Evolutionary conservation across 2,113 vertebrate species (phyloP), one percentile per base, ranked within the genome.

Genomic region (Myocastor coypus): DNA sequence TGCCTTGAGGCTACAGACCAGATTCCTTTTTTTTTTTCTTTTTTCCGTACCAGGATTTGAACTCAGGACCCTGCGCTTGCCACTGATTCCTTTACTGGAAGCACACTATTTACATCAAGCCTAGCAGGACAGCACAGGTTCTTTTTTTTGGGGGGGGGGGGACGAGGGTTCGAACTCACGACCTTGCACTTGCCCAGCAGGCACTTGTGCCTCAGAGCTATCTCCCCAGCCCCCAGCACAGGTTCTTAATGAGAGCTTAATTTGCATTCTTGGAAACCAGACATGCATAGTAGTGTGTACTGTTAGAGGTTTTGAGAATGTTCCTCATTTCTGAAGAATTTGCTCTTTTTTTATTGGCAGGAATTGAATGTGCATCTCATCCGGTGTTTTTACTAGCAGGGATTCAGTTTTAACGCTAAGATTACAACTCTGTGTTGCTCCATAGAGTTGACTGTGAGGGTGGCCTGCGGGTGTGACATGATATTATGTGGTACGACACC

Each of bases 321-420:
- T 20, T 8, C 28, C 6, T 52, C 40, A 3, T 24, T 93, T 66
- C n/a, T 42, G 8, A 22, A 16, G 75, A 78, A 40, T 66, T 37
- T 61, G 26, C 5, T 50, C 7, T 26, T 40, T 42, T 75, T 75
- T 75, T 75, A 26, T 42, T 75, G 26, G 22, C 71, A 75, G 22
- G 10, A 9, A 55, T 1, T 52, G 50, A 77, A 50, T 14, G 20
- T 9, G 22, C 9, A 2, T 71, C 59, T 55, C 63, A 77, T 57
- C 26, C 9, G 1, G 34, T 52, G 40, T 86, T 20, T n/a, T 37
- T 19, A 0, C 30, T 34, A 69, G 46, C n/a, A 46, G 19, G 50
- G 63, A 30, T 86, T 69, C 59, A 88, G n/a, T 32, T 84, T 64
- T n/a, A 81, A 71, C 89, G 57, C 69, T 95, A 69, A 63, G 52